phyloP scores from a whole-genome alignment of 2,797 vertebrate species.

The Cygnus olor region DNA sequence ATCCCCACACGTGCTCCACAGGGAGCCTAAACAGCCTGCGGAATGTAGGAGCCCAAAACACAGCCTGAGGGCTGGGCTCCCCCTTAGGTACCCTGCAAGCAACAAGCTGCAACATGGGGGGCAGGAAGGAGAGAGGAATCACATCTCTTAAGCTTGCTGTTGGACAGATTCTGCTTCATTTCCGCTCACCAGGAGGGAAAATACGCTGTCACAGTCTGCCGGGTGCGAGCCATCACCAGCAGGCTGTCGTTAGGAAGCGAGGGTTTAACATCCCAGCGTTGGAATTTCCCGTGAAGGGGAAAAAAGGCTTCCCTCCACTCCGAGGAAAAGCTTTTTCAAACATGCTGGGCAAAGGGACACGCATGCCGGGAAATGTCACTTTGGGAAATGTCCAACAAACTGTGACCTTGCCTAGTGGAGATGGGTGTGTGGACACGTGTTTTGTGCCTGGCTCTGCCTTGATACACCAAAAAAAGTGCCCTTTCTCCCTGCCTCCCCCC shows the following conservation, averaged over 20 bases:
- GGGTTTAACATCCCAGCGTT: not conserved
- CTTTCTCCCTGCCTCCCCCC: too few species aligned
- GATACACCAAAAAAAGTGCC: not conserved
- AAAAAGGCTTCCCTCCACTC: not conserved
- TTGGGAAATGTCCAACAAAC: not conserved
- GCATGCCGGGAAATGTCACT: fast-evolving
- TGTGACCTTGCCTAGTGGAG: not conserved
- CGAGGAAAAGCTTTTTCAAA: not conserved
- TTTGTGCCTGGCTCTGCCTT: fast-evolving
- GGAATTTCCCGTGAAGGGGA: not conserved
- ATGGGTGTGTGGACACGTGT: not conserved
- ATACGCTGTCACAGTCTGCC: not conserved
- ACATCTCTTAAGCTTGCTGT: fast-evolving
- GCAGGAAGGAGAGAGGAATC: not conserved
- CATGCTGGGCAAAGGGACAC: not conserved
- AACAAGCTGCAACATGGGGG: not conserved
- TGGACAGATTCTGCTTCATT: not conserved
- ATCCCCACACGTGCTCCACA: not conserved
- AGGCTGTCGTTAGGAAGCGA: not conserved
- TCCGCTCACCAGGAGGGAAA: not conserved
- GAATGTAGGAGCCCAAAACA: not conserved
- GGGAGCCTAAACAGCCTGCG: not conserved
- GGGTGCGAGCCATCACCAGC: not conserved
- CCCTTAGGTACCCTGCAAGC: not conserved
- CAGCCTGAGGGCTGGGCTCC: not conserved